phyloP scores from a whole-genome alignment of 2,888 invertebrate species.

The Drosophila paramelanica region DNA sequence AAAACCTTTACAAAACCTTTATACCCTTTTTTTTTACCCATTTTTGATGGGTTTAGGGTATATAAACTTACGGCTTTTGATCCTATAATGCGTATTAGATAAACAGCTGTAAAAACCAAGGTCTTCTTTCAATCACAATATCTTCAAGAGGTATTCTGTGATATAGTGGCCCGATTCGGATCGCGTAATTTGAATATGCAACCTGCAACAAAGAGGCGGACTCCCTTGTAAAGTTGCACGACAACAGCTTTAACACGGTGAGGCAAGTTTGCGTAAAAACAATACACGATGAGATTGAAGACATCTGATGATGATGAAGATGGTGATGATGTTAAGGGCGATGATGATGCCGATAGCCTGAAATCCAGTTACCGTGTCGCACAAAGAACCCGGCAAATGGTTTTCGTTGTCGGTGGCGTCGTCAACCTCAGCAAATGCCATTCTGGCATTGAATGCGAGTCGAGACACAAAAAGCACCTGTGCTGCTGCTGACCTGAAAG shows the following conservation, averaged over 20 bases:
- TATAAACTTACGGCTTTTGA: too few relatives aligned
- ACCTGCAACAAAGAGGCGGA: not conserved
- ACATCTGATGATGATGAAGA: constrained; percentile 1
- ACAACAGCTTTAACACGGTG: not conserved
- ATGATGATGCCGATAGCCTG: constrained; percentile 11
- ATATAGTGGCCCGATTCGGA: too few relatives aligned
- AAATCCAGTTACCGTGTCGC: constrained; percentile 24
- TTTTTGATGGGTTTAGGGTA: too few relatives aligned
- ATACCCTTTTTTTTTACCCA: too few relatives aligned
- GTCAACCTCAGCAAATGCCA: constrained; percentile 52
- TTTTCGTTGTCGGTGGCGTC: constrained; percentile 41
- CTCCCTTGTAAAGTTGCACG: not conserved
- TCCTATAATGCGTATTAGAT: too few relatives aligned
- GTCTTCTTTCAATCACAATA: too few relatives aligned
- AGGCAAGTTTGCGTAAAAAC: not conserved
- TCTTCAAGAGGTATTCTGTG: too few relatives aligned
- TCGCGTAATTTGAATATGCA: too few relatives aligned
- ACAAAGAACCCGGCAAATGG: constrained; percentile 38
- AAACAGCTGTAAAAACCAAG: too few relatives aligned
- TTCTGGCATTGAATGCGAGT: constrained; percentile 57
- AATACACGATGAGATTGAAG: not conserved
- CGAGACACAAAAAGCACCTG: constrained; percentile 36
- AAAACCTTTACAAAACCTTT: too few relatives aligned
- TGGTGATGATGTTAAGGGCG: not conserved
- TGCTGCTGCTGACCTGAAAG: constrained; percentile 64